Base-by-base conservation (phyloP, 2,797 vertebrate genomes). In the Neomorphus geoffroyi region DNA sequence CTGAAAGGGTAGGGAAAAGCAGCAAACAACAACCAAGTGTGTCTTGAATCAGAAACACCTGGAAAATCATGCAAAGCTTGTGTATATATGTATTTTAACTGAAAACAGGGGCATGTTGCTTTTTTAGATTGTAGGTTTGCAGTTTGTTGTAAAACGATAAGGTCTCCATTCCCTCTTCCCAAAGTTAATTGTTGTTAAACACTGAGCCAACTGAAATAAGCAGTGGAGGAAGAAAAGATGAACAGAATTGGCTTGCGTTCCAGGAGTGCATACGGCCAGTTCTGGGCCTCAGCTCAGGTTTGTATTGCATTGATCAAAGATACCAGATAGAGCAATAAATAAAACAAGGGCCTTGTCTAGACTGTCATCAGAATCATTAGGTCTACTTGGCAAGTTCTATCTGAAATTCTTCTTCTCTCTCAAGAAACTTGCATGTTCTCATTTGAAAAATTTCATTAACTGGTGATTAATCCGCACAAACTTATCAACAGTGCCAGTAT, bases 31-130 rank as follows among this genome's bases (percentile, higher is more conserved):
- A 97, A 97, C 95, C 80, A 97, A 96, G 45, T 75, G 93, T 96
- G 86, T 89, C 93, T 97, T 88, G 97, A 97, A 97, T 97, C 94
- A 97, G 94, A 96, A 97, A 96, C 97, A 97, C 96, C 96, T 96
- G 96, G 22, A 46, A 90, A 96, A 95, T 90, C 72, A 65, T 19
- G 72, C 79, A 61, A 53, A 85, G 83, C 89, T 89, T 93, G 61
- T 33, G 60, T 94, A 64, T 93, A 90, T 92, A 26, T 69, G 53
- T 78, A 30, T 62, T 82, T 94, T 88, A 95, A 95, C 93, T 93
- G 88, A 89, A 65, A 79, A 74, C 77, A 92, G 92, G 88, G 56
- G 61, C 60, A 35, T 84, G 43, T 32, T 94, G 7, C 32, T 84
- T 95, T 94, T 83, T 92, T 65, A 79, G 84, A 87, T 67, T 93